Percentiles rank a stretch among this genome's conserved stretches.
Conservation (phyloP, 1,140 invertebrate genomes). For the Littorina saxatilis region DNA sequence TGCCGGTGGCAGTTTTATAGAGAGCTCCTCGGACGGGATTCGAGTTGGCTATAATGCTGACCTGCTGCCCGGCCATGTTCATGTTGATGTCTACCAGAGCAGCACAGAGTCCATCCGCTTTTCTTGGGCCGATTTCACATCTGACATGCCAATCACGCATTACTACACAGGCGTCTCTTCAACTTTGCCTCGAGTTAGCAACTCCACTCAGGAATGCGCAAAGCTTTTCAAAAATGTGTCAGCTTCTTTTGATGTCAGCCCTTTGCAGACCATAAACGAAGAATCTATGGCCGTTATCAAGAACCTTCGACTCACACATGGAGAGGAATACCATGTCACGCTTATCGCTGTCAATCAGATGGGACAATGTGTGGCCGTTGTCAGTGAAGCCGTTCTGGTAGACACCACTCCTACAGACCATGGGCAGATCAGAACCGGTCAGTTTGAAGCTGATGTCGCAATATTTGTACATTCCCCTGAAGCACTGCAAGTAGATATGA, state of each 20-base stretch:
- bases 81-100: conserved; percentile 34
- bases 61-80: conserved; percentile 43
- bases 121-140: conserved; percentile 48
- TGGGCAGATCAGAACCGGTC: neutral
- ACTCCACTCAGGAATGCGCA: neutral
- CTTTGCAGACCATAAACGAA: neutral
- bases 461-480: neutral
- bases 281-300: neutral
- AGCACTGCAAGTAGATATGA: neutral
- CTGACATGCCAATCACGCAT: conserved; percentile 46
- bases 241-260: neutral
- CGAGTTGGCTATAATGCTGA: conserved; percentile 44
- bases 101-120: conserved; percentile 33
- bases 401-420: neutral
- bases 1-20: conserved; percentile 48
- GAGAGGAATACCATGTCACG: conserved; percentile 20
- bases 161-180: conserved; percentile 41
- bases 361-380: neutral
- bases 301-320: neutral
- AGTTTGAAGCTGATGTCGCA: neutral
- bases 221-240: neutral
- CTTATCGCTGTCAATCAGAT: conserved; percentile 23
- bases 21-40: conserved; percentile 55
- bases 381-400: conserved; percentile 7
- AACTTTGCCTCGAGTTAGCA: neutral